Evolutionary conservation across 2,113 vertebrate species (phyloP).

Genomic region (Vidua macroura): DNA sequence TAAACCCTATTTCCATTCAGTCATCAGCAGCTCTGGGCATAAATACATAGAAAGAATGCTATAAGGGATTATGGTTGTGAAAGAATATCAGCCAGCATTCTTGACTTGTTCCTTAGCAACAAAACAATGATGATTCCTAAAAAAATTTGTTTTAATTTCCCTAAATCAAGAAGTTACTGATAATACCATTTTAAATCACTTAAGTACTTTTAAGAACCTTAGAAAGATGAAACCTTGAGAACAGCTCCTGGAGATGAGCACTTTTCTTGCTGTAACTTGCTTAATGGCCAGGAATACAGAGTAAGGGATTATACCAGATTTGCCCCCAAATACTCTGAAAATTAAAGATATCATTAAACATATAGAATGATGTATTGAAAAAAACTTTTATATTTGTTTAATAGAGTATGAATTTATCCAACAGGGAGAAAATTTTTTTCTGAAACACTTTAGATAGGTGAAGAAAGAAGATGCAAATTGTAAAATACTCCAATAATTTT

Average conservation of each 20-base stretch:
- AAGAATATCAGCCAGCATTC: neutral
- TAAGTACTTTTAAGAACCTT: slow-evolving; percentile 42
- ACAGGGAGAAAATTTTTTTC: neutral
- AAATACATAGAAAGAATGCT: slow-evolving; percentile 12
- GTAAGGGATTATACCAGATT: neutral
- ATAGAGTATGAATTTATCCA: neutral
- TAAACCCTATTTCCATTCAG: slow-evolving; percentile 56
- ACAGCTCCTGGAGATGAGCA: neutral
- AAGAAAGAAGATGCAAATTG: neutral
- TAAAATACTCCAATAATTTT: neutral
- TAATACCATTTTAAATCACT: neutral
- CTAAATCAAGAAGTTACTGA: neutral
- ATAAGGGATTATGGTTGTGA: neutral
- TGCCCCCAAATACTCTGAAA: neutral
- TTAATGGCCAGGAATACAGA: neutral
- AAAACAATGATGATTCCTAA: neutral
- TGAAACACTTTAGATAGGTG: neutral
- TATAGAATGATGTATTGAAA: neutral
- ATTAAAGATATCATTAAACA: neutral
- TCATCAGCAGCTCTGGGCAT: slow-evolving; percentile 27
- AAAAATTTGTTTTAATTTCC: neutral
- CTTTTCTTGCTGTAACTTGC: neutral
- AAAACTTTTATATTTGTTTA: neutral
- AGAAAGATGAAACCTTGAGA: neutral
- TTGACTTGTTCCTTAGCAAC: neutral